Percentiles rank a stretch among this genome's conserved stretches.
Evolutionary conservation across 2,888 invertebrate species (phyloP).

Genomic region (Netelia inedita): DNA sequence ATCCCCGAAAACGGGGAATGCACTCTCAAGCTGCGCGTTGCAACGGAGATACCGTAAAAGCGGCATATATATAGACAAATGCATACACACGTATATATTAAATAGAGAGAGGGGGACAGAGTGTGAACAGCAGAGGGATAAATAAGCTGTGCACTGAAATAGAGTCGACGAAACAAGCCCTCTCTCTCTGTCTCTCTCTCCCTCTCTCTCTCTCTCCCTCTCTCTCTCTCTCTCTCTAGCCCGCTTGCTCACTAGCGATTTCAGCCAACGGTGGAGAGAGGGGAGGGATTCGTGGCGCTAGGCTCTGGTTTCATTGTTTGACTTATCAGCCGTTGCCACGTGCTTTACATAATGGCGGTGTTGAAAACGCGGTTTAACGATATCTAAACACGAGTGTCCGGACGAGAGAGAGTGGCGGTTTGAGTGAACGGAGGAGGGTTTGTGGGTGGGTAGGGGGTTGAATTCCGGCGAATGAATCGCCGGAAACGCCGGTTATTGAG

Average conservation of each 20-base stretch:
- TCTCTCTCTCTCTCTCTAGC: neutral
- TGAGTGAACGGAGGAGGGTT: constrained; percentile 10
- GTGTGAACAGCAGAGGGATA: constrained; percentile 20
- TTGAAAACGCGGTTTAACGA: constrained; percentile 84
- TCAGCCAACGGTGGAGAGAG: neutral
- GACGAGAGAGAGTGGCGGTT: constrained; percentile 62
- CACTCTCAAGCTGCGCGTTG: constrained; percentile 28
- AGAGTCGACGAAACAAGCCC: constrained; percentile 61
- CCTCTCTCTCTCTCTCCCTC: neutral
- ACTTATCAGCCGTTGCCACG: constrained; percentile 83
- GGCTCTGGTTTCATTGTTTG: constrained; percentile 79
- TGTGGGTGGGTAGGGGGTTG: constrained; percentile 1
- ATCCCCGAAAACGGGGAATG: constrained; percentile 31
- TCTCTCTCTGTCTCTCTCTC: constrained; percentile 24
- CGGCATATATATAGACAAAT: constrained; percentile 2
- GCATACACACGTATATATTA: neutral
- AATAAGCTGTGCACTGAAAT: constrained; percentile 33
- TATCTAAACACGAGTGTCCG: constrained; percentile 82
- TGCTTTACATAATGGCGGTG: constrained; percentile 83
- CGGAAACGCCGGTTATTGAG: constrained; percentile 37
- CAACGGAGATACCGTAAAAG: constrained; percentile 44
- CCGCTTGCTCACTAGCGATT: too few relatives aligned
- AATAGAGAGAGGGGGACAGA: neutral
- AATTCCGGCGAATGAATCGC: constrained; percentile 62
- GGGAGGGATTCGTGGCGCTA: constrained; percentile 47